Base-by-base conservation (phyloP, 23 tunicate genomes). In the Trididemnum miniatum region DNA sequence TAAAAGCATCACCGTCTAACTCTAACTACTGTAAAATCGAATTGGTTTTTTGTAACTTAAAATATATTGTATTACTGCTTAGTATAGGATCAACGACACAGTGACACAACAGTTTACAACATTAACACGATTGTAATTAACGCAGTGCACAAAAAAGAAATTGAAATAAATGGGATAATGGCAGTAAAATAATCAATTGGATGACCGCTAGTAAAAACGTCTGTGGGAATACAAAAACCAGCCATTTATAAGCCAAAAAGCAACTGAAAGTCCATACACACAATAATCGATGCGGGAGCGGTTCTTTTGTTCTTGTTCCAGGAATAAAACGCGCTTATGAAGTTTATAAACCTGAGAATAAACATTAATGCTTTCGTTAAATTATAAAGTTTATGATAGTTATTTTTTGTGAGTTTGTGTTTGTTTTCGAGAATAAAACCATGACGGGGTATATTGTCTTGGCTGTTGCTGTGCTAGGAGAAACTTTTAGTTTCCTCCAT, bases 161-260 rank as follows among this genome's bases (percentile, higher is more conserved):
- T 44, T 15, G 15, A 44, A 44, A 44, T 44, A 44, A 7, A 44
- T 44, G 12, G 54, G 54, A 15, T 7, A 44, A 44, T 44, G 15
- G n/a, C n/a, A n/a, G n/a, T n/a, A n/a, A n/a, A n/a, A n/a, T n/a
- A n/a, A n/a, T n/a, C n/a, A n/a, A n/a, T n/a, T n/a, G n/a, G n/a
- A n/a, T n/a, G n/a, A n/a, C n/a, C n/a, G n/a, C n/a, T n/a, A n/a
- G n/a, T n/a, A n/a, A n/a, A n/a, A n/a, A n/a, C n/a, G n/a, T n/a
- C n/a, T n/a, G n/a, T 86, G 84, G 35, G 52, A 86, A 67, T 81
- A 91, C 26, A 91, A 74, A 82, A 91, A 82, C 97, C 97, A 91
- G 20, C 89, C 89, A 80, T 85, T 90, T 29, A 90, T 12, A 50
- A 91, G 38, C 90, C 89, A 86, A 25, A 91, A 81, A n/a, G 87